Conservation (phyloP, 2,797 vertebrate genomes). For the Myioborus melanocephalus region DNA sequence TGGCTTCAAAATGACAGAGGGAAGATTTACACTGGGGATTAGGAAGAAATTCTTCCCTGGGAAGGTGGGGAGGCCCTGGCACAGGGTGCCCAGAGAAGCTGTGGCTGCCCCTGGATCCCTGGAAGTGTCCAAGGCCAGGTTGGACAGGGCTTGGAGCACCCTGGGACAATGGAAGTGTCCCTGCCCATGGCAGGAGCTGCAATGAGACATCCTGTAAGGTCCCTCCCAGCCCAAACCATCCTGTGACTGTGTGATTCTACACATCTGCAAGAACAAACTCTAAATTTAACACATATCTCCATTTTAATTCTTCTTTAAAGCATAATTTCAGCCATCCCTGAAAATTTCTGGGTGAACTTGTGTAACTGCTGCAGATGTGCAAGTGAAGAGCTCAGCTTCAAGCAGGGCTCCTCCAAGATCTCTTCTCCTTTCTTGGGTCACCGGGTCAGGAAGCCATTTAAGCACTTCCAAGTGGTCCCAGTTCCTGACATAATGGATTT, state of each 20-base stretch:
- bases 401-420: neutral
- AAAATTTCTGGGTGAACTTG: neutral
- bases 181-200: neutral
- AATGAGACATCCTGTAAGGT: neutral
- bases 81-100: neutral
- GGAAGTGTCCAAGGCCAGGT: no score
- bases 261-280: neutral
- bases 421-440: neutral
- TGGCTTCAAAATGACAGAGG: neutral
- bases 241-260: neutral
- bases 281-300: neutral
- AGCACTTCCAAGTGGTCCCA: neutral
- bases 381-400: neutral
- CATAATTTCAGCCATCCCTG: neutral
- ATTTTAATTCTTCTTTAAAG: neutral
- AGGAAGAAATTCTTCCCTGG: neutral
- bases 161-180: neutral
- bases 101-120: no score
- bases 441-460: neutral
- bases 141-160: neutral
- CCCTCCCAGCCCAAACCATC: neutral
- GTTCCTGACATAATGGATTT: neutral
- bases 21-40: neutral
- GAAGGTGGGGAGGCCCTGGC: rapidly evolving
- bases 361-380: neutral